phyloP scores from a whole-genome alignment of 92 coral and sea anemone genomes.

The Montipora capitata region DNA sequence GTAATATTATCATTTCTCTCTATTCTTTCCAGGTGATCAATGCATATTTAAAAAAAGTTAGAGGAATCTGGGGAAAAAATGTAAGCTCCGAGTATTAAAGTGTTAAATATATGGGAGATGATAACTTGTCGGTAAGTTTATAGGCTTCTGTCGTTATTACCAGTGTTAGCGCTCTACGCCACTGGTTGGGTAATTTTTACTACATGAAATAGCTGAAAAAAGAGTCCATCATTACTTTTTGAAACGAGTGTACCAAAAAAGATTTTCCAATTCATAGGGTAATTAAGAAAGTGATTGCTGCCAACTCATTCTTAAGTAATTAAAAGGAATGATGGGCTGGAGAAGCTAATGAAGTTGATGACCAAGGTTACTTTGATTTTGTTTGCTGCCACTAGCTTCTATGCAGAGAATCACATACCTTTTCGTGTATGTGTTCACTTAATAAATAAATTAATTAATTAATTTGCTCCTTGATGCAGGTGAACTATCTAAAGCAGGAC shows the following conservation, averaged over 20 bases:
- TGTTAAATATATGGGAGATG: too few species aligned
- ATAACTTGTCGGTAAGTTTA: neutral
- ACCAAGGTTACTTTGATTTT: neutral
- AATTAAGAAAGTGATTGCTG: slow-evolving; percentile 1
- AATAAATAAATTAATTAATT: too few species aligned
- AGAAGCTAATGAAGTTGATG: neutral
- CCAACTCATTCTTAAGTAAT: neutral
- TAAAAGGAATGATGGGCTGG: neutral
- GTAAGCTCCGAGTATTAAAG: too few species aligned
- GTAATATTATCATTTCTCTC: too few species aligned
- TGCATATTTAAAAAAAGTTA: too few species aligned
- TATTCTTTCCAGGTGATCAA: too few species aligned
- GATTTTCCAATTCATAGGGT: too few species aligned
- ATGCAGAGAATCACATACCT: neutral
- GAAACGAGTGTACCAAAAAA: neutral
- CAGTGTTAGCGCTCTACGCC: neutral
- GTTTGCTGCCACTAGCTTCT: neutral
- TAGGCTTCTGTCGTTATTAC: too few species aligned
- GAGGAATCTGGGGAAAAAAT: too few species aligned
- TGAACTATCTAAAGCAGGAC: neutral
- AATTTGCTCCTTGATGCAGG: neutral
- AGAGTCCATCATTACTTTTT: neutral
- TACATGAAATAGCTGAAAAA: neutral
- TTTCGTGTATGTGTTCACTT: too few species aligned
- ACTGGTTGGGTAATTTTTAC: neutral